Percentiles rank a stretch among this genome's conserved stretches.
Conservation (phyloP, 92 coral and sea anemone genomes). For the Zoanthus sociatus region DNA sequence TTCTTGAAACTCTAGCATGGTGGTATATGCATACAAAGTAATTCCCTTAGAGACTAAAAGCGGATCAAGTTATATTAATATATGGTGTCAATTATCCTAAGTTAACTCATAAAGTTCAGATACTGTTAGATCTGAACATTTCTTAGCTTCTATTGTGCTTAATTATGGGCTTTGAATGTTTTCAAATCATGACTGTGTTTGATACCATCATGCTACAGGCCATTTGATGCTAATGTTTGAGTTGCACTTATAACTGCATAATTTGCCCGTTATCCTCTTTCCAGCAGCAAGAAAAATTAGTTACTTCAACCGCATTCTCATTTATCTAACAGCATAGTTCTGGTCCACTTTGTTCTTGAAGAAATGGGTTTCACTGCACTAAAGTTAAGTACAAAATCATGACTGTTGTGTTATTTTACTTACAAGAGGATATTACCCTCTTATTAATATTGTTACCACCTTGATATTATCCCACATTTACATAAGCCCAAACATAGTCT, state of each 20-base stretch:
- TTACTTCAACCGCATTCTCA: background rate
- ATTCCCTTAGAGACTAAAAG: background rate
- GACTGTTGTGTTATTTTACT: background rate
- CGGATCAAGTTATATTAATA: background rate
- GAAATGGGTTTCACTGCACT: background rate
- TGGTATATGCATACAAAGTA: background rate
- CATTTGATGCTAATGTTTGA: background rate
- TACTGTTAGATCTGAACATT: background rate
- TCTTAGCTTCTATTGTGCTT: background rate
- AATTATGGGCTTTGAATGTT: background rate
- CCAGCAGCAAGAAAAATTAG: background rate
- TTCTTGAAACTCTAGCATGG: background rate
- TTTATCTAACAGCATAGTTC: background rate
- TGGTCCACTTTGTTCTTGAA: background rate
- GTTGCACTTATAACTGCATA: background rate
- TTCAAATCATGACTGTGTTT: background rate
- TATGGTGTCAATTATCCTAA: background rate
- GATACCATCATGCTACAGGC: background rate
- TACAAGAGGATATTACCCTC: background rate
- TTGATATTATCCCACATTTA: background rate
- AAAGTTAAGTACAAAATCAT: background rate
- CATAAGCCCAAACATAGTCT: background rate
- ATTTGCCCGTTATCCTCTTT: background rate
- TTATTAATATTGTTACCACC: background rate
- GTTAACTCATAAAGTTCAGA: background rate